Percentiles rank a stretch among this genome's conserved stretches.
Conservation (phyloP, 2,888 invertebrate species). For the Drosophila kambysellisi region DNA sequence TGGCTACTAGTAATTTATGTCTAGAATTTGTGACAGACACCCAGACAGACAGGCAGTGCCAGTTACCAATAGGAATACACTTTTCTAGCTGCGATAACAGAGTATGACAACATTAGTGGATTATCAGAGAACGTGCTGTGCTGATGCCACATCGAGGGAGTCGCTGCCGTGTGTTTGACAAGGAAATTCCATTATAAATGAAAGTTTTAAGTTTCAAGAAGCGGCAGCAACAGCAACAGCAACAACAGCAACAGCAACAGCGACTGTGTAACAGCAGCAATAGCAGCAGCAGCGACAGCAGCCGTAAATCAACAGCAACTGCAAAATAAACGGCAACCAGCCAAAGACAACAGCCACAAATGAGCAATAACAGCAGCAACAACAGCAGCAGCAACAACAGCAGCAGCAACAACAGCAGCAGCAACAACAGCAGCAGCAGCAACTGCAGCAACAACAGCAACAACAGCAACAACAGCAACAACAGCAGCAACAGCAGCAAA, state of each 20-base stretch:
- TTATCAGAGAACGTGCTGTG: slow-evolving; percentile 46
- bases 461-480: slow-evolving; percentile 32
- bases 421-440: slow-evolving; percentile 31
- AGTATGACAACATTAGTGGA: slow-evolving; percentile 62
- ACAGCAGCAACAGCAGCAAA: slow-evolving; percentile 15
- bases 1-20: neutral
- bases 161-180: slow-evolving; percentile 66
- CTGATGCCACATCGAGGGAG: slow-evolving; percentile 40
- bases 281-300: slow-evolving; percentile 37
- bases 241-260: slow-evolving; percentile 28
- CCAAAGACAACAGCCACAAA: slow-evolving; percentile 60
- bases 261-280: slow-evolving; percentile 47
- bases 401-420: slow-evolving; percentile 27
- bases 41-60: neutral
- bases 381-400: slow-evolving; percentile 27
- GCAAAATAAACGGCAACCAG: slow-evolving; percentile 43
- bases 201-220: slow-evolving; percentile 67
- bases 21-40: neutral
- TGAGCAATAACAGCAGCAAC: slow-evolving; percentile 33
- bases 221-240: slow-evolving; percentile 29
- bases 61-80: neutral
- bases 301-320: slow-evolving; percentile 47
- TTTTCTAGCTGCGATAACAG: neutral
- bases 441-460: slow-evolving; percentile 26
- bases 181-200: slow-evolving; percentile 77